Base-by-base conservation (phyloP, 1,140 invertebrate species). In the Zophobas morio region DNA sequence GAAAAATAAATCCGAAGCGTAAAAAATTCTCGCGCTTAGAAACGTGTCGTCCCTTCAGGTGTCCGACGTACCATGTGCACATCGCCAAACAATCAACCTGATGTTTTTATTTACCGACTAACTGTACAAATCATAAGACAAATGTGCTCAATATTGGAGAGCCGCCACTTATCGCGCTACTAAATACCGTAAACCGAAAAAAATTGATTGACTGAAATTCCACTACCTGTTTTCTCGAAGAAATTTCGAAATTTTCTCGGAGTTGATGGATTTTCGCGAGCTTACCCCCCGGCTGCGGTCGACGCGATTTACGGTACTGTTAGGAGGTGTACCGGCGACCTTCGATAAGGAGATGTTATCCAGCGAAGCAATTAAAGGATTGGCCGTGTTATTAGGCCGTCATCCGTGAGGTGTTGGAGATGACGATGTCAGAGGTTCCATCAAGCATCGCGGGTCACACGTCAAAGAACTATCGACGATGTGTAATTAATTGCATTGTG, bases 401-500 rank as follows among this genome's bases (percentile, higher is more conserved):
- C 57, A 78, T 70, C 34, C 35, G 51, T 73, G 71, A 78, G 46
- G 76, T 78, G 76, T 78, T 74, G 47, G 40, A 36, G 56, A 42
- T 63, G 56, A 70, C 56, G 76, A 74, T 74, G 71, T 74, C 71
- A 66, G 63, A 73, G 70, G 70, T 70, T 56, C 47, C 72, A 74
- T 57, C 72, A 74, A 35, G 6, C 54, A 74, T 60, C 46, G 70
- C 6, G 51, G 72, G 72, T 74, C 72, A 74, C 72, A 60, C 46
- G 72, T 74, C 72, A 57, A 74, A 56, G n/a, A 37, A 53, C 46
- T 42, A 46, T 56, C 53, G 40, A 54, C 42, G 46, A 53, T 42
- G 32, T 73, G 37, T 57, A 74, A 74, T 74, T 74, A 74, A 74
- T 74, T 46, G 72, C 39, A 74, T 74, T 74, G 72, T 74, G 56